Evolutionary conservation across 2,113 vertebrate genomes (phyloP).

Genomic region (Coreoperca whiteheadi): DNA sequence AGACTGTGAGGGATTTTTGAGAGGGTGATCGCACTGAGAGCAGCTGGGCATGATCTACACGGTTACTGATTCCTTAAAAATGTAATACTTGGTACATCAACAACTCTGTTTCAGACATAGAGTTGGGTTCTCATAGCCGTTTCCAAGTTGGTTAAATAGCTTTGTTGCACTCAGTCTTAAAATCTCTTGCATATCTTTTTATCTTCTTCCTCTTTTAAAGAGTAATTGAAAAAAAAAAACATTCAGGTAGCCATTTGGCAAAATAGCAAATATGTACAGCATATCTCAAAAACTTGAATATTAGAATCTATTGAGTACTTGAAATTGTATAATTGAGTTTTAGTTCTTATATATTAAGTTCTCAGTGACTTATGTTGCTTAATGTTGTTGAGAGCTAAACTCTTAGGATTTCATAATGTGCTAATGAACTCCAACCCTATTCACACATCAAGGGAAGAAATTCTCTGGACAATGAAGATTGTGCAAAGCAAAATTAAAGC

Average conservation of each 20-base stretch:
- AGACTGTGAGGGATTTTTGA: not conserved
- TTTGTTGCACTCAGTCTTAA: not conserved
- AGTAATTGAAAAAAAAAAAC: too few relatives aligned
- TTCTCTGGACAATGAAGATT: not conserved
- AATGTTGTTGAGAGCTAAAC: not conserved
- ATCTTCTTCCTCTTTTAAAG: not conserved
- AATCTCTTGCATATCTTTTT: constrained; percentile 6
- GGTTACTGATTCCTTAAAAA: constrained; percentile 7
- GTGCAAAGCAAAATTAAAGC: not conserved
- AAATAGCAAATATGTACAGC: not conserved
- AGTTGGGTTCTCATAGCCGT: not conserved
- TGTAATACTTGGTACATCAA: not conserved
- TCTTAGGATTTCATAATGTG: not conserved
- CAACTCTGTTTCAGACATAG: not conserved
- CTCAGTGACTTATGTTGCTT: not conserved
- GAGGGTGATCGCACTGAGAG: constrained; percentile 10
- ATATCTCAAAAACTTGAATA: not conserved
- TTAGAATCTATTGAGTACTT: not conserved
- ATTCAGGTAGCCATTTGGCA: not conserved
- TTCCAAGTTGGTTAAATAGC: not conserved
- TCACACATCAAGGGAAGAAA: not conserved
- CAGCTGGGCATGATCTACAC: constrained; percentile 3
- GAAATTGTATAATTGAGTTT: not conserved
- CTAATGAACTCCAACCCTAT: not conserved
- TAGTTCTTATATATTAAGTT: not conserved